Evolutionary conservation across 1,140 invertebrate genomes (phyloP).

Genomic region (Calliphora vicina): DNA sequence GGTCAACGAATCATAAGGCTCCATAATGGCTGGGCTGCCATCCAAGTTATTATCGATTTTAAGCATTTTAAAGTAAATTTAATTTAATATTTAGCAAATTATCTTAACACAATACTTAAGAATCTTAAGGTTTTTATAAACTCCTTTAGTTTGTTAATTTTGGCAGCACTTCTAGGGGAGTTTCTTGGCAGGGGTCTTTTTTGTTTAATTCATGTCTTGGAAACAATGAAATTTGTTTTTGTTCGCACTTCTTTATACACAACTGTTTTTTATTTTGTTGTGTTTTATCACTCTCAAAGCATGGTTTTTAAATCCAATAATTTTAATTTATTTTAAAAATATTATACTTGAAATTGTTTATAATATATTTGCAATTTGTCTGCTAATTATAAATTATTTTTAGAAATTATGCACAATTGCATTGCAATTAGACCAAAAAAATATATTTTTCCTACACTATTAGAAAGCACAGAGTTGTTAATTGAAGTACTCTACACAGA

Average conservation of each 20-base stretch:
- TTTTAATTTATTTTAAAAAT: background rate
- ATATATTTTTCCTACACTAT: background rate
- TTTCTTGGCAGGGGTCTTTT: background rate
- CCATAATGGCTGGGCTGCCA: constrained; percentile 35
- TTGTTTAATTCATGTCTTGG: background rate
- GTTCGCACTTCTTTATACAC: background rate
- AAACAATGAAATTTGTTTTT: background rate
- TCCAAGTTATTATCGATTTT: constrained; percentile 36
- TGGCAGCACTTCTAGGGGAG: background rate
- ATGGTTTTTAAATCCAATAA: background rate
- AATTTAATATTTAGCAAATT: background rate
- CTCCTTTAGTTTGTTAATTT: background rate
- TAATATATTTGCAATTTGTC: background rate
- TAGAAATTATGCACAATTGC: background rate
- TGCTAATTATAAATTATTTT: background rate
- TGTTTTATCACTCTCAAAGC: background rate
- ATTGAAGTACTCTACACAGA: background rate
- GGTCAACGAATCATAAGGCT: constrained; percentile 38
- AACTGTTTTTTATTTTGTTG: background rate
- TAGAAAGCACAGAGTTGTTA: background rate
- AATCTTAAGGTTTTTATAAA: background rate
- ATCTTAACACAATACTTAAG: background rate
- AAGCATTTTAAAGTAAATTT: constrained; percentile 21
- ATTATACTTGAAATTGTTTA: background rate
- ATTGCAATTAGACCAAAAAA: background rate